Base-by-base conservation (phyloP, 2,888 invertebrate genomes). In the Zygaena filipendulae region DNA sequence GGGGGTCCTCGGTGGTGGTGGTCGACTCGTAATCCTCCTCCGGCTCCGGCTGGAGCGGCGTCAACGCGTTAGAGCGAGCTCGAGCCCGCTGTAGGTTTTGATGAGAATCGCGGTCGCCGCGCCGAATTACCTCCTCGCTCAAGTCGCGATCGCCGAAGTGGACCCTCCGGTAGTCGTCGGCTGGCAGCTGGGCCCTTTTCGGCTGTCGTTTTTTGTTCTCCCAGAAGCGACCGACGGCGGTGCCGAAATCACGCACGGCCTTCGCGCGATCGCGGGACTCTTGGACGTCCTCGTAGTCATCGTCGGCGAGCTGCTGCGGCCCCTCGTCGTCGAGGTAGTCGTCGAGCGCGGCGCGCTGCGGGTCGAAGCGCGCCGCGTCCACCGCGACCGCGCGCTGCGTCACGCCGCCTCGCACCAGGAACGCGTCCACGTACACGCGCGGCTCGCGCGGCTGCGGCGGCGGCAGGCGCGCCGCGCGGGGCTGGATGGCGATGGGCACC, bases 351-450 rank as follows among this genome's bases (percentile, higher is more conserved):
- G 49, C 46, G 21, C 40, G 47, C 25, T 50, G 54, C 14, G 52
- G 45, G 27, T 49, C 38, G 21, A 51, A 42, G 2, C 48, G 47
- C 23, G 51, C 56, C 1, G 75, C 79, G 36, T 79, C 75, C 4
- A 71, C 48, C 1, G 80, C 58, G 37, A 62, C 55, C 11, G 72
- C 66, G 27, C 64, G 59, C 23, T 63, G 63, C 1, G 71, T 54
- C n/a, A 69, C 60, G n/a, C 80, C 80, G 42, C 72, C 56, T 11
- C 64, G 51, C 5, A 80, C 58, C 6, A 80, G 64, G 40, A 75
- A 79, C 1, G 80, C 80, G 36, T 80, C 79, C 7, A 80, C 67
- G 42, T 59, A 80, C 9, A 80, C 77, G 26, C 74, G 64, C 1
- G 75, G 70, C 10, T 58, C 48, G 2, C 64, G 58, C 19, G 64